Evolutionary conservation across 2,888 invertebrate genomes (phyloP).

Genomic region (Hipparchia sbordonii): DNA sequence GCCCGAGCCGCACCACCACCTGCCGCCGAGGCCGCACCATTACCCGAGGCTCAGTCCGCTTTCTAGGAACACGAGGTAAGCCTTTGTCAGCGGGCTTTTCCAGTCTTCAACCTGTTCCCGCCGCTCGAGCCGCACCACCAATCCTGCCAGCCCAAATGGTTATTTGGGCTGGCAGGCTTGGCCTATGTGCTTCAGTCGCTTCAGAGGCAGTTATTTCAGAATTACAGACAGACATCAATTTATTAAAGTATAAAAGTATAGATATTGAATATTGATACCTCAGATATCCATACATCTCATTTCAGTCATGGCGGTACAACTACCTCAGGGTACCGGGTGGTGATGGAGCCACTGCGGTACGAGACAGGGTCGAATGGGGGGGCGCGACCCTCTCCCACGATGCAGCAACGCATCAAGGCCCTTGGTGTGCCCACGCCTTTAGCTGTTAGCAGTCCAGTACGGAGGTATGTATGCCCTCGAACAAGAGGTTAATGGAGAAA

Average conservation of each 20-base stretch:
- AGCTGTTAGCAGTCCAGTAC: slow-evolving; percentile 92
- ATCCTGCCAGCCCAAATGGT: slow-evolving; percentile 49
- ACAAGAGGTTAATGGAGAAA: neutral
- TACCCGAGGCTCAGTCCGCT: slow-evolving; percentile 92
- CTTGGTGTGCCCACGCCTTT: slow-evolving; percentile 95
- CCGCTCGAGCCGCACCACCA: slow-evolving; percentile 82
- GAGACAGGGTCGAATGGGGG: slow-evolving; percentile 70
- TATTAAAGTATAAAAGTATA: no score
- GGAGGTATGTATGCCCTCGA: slow-evolving; percentile 84
- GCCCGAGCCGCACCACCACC: slow-evolving; percentile 73
- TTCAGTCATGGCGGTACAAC: slow-evolving; percentile 76
- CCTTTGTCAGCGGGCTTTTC: no score
- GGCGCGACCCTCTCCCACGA: slow-evolving; percentile 88
- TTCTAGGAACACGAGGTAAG: slow-evolving; percentile 85
- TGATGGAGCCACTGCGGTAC: slow-evolving; percentile 78
- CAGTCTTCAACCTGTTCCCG: slow-evolving; percentile 88
- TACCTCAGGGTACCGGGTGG: slow-evolving; percentile 76
- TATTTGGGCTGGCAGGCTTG: no score
- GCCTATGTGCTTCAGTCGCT: no score
- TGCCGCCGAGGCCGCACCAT: slow-evolving; percentile 77
- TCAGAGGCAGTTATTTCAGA: no score
- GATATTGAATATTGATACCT: slow-evolving; percentile 36
- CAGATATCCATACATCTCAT: slow-evolving; percentile 21
- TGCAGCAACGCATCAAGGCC: slow-evolving; percentile 95
- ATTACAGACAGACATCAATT: no score